phyloP scores from a whole-genome alignment of 2,888 invertebrate genomes.

The Scaptomyza reducta region DNA sequence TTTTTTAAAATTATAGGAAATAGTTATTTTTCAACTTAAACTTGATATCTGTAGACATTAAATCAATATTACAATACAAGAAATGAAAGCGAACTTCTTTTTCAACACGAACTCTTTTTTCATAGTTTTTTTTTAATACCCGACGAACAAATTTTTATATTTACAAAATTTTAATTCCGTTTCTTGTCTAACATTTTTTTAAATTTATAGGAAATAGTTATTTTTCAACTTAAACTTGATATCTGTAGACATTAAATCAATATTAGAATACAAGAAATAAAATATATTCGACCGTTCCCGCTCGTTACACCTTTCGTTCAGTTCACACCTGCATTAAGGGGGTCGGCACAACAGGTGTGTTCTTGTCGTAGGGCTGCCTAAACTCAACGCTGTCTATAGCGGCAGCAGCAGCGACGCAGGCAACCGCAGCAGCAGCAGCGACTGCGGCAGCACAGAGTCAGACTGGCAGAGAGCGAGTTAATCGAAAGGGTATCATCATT shows the following conservation, averaged over 20 bases:
- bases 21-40: too few relatives aligned
- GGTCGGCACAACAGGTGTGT: slow-evolving; percentile 64
- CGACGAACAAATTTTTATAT: too few relatives aligned
- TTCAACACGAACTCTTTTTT: too few relatives aligned
- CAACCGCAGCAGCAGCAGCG: slow-evolving; percentile 7
- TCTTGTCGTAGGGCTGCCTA: slow-evolving; percentile 50
- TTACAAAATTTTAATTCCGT: too few relatives aligned
- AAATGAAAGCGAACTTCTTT: too few relatives aligned
- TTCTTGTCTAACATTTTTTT: too few relatives aligned
- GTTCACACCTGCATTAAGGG: slow-evolving; percentile 46
- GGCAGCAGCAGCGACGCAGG: background rate
- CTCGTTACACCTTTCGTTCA: background rate
- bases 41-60: too few relatives aligned
- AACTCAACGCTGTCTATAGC: slow-evolving; percentile 12
- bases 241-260: too few relatives aligned
- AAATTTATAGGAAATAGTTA: too few relatives aligned
- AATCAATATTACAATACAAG: background rate
- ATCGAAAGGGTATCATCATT: slow-evolving; percentile 10
- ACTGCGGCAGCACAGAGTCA: slow-evolving; percentile 8
- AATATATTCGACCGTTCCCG: background rate
- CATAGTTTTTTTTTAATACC: too few relatives aligned
- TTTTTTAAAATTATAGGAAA: too few relatives aligned
- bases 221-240: too few relatives aligned
- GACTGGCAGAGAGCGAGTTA: slow-evolving; percentile 1
- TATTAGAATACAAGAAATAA: background rate